Base-by-base conservation (phyloP, 2,888 invertebrate species). In the Scaptomyza polygonia region DNA sequence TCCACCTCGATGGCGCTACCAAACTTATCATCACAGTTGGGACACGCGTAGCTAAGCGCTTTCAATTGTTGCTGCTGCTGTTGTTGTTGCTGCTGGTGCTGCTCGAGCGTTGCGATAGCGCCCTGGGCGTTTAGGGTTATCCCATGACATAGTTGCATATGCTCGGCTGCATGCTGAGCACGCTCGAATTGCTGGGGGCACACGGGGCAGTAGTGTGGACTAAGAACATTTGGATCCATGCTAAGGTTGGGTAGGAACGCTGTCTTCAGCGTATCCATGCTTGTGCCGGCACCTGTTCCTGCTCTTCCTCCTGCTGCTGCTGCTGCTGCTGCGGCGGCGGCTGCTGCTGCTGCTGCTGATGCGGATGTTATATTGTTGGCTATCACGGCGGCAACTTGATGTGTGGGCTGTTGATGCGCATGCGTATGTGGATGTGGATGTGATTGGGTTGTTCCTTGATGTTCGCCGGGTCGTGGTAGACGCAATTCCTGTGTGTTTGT, bases 11-110 rank as follows among this genome's bases (percentile, higher is more conserved):
- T 81, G 48, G 90, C 86, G 40, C 87, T 86, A 21, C 79, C 79
- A 67, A 91, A 91, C 71, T 91, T 91, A 43, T 90, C 90, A 77
- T 91, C 91, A 86, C 91, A 91, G 76, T 88, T 90, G 61, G 83
- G 79, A 75, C 91, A 91, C 74, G 91, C 87, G 70, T 89, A 89
- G 65, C 82, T 88, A 44, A 74, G 61, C 39, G 89, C 75, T 61
- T 89, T 89, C 66, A 89, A 67, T 9, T 83, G 70, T n/a, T 81
- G 77, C 25, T 72, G 66, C 36, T 53, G 84, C 43, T 67, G 81
- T 40, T 55, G 82, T 43, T 52, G 83, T 52, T 65, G 80, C 36
- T 75, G 77, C 16, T 73, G 72, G 8, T 78, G 69, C 48, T 86
- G 86, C 49, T 86, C 76, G 61, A 88, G 73, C 30, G 82, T 67